Evolutionary conservation across 2,888 invertebrate species (phyloP), one percentile per base, ranked within the genome.

Genomic region (Protodeltote pygarga): DNA sequence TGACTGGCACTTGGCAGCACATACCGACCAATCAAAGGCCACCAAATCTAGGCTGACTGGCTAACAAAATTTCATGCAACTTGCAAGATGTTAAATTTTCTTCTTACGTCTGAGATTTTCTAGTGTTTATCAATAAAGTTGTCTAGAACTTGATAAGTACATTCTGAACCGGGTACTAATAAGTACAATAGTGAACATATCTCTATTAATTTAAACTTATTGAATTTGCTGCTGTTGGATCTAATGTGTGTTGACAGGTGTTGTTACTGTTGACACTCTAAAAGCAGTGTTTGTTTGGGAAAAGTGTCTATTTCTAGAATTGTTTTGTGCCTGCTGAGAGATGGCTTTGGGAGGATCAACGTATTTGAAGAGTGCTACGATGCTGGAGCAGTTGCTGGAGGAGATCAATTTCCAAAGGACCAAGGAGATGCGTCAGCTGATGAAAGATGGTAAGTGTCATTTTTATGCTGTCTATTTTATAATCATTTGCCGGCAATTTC

Each of bases 401-500:
- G 98, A 98, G 86, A 98, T 98, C 65, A 97, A 97, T 87, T 98
- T 97, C 75, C 97, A 98, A 84, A 93, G 97, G 62, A 97, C 97
- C 38, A 97, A 98, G 86, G 97, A 97, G 88, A 96, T 97, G 95
- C 93, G 97, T 32, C 97, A 97, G 85, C 89, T 97, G 68, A 93
- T 97, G 74, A 97, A 97, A 89, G 97, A 97, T 92, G 97, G 97
- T 97, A 82, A 85, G 89, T 75, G 77, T 81, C 71, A 45, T 37
- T 40, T 39, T 8, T 24, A 37, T 39, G 2, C 6, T 31, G 29
- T 25, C 15, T n/a, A 2, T 14, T 19, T 5, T 3, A 9, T 48
- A 15, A 11, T 16, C 11, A 24, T 24, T 47, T 23, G 6, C 15
- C 8, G 3, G 11, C 16, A 11, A 10, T n/a, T n/a, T n/a, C n/a